Conservation (phyloP, 2,113 vertebrate species). For the Callaeas wilsoni region DNA sequence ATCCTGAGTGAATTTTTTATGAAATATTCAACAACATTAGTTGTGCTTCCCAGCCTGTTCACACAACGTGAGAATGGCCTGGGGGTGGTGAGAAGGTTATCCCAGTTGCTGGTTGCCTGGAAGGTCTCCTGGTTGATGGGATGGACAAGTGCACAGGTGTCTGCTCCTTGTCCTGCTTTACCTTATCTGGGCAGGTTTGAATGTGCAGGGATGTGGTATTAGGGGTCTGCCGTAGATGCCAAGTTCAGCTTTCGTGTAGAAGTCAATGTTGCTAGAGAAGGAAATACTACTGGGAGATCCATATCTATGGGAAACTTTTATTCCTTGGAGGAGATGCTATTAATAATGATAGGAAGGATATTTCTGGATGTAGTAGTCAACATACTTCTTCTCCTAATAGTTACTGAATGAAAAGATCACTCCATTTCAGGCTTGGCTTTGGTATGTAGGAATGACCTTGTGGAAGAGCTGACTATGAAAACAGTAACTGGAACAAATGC, state of each 20-base stretch:
- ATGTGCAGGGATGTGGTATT: not conserved
- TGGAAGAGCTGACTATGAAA: not conserved
- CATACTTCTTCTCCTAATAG: conserved; percentile 11
- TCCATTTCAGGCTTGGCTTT: conserved; percentile 1
- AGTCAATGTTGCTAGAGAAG: not conserved
- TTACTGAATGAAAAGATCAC: conserved; percentile 3
- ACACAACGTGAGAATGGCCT: rapidly evolving
- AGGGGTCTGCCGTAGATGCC: not conserved
- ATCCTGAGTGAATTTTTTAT: not conserved
- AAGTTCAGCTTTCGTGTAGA: not conserved
- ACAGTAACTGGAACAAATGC: not conserved
- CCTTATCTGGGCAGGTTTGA: not conserved
- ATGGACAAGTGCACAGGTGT: not conserved
- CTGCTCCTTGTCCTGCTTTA: not conserved
- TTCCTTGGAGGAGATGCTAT: not conserved
- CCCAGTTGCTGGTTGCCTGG: not conserved
- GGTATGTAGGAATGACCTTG: not conserved
- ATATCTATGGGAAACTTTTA: not conserved
- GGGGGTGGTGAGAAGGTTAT: not conserved
- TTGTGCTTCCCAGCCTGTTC: not conserved
- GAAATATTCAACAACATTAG: not conserved
- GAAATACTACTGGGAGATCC: not conserved
- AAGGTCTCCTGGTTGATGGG: not conserved
- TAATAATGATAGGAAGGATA: conserved; percentile 31
- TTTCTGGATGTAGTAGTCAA: conserved; percentile 19